Percentiles rank a stretch among this genome's conserved stretches.
These are phyloP conservation scores for Grus americana DNA, from an alignment of 2,113 vertebrate species.

Conservation along the genomic window DNA sequence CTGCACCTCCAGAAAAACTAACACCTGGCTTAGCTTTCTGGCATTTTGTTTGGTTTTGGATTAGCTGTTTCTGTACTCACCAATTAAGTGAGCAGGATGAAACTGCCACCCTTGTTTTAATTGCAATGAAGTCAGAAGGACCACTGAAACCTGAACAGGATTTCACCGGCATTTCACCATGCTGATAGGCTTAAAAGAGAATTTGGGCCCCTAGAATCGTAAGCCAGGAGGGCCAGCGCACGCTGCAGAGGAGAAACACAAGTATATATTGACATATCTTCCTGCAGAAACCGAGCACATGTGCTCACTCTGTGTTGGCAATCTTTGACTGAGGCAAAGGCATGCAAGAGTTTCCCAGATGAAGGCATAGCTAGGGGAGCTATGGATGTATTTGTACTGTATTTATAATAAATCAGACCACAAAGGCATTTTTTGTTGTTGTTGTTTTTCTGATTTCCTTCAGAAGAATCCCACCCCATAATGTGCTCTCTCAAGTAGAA, in stretches of 20 bases:
- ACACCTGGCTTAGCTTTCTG: background rate
- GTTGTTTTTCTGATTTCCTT: background rate
- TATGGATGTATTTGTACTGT: background rate
- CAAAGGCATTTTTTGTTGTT: background rate
- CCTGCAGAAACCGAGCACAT: background rate
- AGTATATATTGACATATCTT: background rate
- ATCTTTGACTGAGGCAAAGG: background rate
- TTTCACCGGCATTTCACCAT: background rate
- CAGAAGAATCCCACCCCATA: background rate
- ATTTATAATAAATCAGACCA: background rate
- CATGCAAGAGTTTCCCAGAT: background rate
- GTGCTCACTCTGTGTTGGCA: background rate
- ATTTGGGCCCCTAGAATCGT: background rate
- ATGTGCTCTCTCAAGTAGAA: background rate
- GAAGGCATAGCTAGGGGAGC: background rate
- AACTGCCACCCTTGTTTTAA: background rate
- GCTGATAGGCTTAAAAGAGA: background rate
- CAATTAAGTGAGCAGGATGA: background rate
- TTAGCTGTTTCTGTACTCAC: background rate
- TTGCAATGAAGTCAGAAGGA: background rate
- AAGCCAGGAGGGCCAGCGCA: background rate
- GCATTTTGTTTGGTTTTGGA: background rate
- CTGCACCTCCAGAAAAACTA: background rate
- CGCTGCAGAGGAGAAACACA: background rate
- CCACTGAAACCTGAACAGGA: background rate